phyloP scores from a whole-genome alignment of 2,888 invertebrate species.

The Diloba caeruleocephala region DNA sequence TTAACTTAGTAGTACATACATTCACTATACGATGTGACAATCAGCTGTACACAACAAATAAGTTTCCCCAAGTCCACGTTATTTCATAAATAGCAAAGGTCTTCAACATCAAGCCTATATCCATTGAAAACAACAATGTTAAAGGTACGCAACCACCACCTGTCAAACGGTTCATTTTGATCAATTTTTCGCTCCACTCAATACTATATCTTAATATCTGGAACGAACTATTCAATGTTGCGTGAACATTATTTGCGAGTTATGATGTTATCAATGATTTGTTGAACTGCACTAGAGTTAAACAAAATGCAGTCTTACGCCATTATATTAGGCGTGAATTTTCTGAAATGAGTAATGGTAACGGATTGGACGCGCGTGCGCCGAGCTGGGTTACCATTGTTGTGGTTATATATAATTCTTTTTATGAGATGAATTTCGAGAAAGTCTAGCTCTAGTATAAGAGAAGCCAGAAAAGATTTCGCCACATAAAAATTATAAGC shows the following conservation, averaged over 20 bases:
- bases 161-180: conserved; percentile 52
- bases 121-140: conserved; percentile 49
- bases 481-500: no score
- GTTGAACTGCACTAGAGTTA: conserved; percentile 6
- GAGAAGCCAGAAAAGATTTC: conserved; percentile 8
- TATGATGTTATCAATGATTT: conserved; percentile 42
- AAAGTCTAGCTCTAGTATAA: conserved; percentile 26
- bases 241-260: conserved; percentile 31
- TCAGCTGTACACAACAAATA: conserved; percentile 23
- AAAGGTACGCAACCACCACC: conserved; percentile 44
- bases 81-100: conserved; percentile 48
- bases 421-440: no score
- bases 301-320: conserved; percentile 10
- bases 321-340: conserved; percentile 10
- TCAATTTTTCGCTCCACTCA: conserved; percentile 32
- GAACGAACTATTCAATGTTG: conserved; percentile 33
- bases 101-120: conserved; percentile 37
- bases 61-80: conserved; percentile 25
- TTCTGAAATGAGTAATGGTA: conserved; percentile 19
- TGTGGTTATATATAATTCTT: conserved; percentile 20
- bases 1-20: not conserved
- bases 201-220: conserved; percentile 28
- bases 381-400: conserved; percentile 35
- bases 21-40: not conserved
- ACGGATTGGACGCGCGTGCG: conserved; percentile 43